Conservation (phyloP, 2,888 invertebrate genomes). For the Cheilosia soror region DNA sequence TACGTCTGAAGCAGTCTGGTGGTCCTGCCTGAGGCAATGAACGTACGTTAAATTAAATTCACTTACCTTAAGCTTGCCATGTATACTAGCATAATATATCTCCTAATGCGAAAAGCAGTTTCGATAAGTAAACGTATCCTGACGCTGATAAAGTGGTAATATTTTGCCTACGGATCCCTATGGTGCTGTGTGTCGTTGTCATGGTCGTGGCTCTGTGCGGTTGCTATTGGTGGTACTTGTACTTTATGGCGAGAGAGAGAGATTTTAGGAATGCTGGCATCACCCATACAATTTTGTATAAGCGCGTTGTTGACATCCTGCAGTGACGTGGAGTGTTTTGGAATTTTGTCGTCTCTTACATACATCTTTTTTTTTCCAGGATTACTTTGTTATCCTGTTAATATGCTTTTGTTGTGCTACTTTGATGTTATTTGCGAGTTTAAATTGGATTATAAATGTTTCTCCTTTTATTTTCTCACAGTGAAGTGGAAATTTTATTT, state of each 20-base stretch:
- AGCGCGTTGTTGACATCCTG: conserved; percentile 57
- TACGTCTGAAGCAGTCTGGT: conserved; percentile 41
- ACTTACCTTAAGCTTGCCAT: conserved; percentile 66
- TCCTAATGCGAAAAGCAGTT: conserved; percentile 73
- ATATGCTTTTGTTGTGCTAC: conserved; percentile 54
- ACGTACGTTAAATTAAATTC: conserved; percentile 73
- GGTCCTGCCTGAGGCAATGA: conserved; percentile 57
- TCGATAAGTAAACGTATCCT: conserved; percentile 74
- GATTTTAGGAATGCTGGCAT: conserved; percentile 25
- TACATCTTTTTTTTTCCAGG: conserved; percentile 11
- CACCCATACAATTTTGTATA: conserved; percentile 14
- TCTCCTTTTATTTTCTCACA: neutral
- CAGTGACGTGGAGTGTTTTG: conserved; percentile 57
- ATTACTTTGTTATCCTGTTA: conserved; percentile 62
- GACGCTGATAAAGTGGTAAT: conserved; percentile 72
- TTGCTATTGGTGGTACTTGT: conserved; percentile 32
- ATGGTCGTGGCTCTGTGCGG: conserved; percentile 35
- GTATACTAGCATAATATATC: conserved; percentile 44
- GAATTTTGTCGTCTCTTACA: conserved; percentile 25
- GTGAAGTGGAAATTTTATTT: conserved; percentile 39
- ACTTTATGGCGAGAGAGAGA: conserved; percentile 32
- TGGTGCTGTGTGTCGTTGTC: conserved; percentile 41
- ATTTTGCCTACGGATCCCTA: conserved; percentile 62
- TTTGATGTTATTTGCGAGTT: conserved; percentile 61
- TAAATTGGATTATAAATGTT: conserved; percentile 70